Evolutionary conservation across 2,888 invertebrate species (phyloP).

Genomic region (Mythimna vitellina): DNA sequence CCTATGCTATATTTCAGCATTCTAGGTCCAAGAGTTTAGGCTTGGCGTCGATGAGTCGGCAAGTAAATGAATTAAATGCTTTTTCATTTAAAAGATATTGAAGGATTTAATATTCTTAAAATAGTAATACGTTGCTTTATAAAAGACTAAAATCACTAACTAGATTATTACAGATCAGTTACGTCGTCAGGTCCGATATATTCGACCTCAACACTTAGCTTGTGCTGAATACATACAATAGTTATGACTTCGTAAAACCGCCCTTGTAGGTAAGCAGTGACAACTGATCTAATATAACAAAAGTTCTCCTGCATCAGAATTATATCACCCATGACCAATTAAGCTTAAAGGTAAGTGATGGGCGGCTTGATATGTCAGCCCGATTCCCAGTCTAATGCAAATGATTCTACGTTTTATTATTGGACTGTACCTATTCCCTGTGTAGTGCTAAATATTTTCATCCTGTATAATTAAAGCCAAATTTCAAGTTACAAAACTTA

Average conservation of each 20-base stretch:
- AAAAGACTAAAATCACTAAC: background rate
- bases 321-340: background rate
- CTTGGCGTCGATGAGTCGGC: too few relatives aligned
- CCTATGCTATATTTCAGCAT: too few relatives aligned
- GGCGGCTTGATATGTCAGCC: background rate
- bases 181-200: too few relatives aligned
- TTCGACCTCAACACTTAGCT: background rate
- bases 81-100: background rate
- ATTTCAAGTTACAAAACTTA: conserved; percentile 56
- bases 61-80: too few relatives aligned
- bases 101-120: conserved; percentile 7
- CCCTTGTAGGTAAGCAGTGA: background rate
- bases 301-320: too few relatives aligned
- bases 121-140: background rate
- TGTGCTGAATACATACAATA: background rate
- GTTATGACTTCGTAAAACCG: background rate
- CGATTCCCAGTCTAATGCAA: background rate
- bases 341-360: background rate
- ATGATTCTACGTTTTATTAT: background rate
- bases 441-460: conserved; percentile 20
- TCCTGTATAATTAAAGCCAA: conserved; percentile 56
- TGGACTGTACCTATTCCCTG: background rate
- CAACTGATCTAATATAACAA: background rate
- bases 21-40: too few relatives aligned
- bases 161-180: background rate